Conservation (phyloP, 2,888 invertebrate genomes). For the Drosophila mimica region DNA sequence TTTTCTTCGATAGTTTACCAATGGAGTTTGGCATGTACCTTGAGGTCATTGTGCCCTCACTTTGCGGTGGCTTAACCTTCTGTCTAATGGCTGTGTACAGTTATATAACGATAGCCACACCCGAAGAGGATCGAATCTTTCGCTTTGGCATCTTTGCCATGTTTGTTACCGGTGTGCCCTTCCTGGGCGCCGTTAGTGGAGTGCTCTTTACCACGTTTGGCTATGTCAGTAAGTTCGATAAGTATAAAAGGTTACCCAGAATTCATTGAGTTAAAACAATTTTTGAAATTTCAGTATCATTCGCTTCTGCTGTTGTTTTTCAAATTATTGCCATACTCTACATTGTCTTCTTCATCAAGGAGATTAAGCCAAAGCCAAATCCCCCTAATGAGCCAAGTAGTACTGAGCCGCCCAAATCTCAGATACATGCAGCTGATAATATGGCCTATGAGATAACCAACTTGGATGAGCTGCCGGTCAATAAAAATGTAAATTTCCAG, state of each 20-base stretch:
- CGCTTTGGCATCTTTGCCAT: conserved; percentile 85
- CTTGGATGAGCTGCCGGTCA: conserved; percentile 65
- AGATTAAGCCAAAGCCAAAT: conserved; percentile 63
- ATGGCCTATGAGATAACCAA: conserved; percentile 76
- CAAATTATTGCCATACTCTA: conserved; percentile 83
- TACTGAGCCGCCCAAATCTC: conserved; percentile 38
- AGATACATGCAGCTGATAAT: conserved; percentile 69
- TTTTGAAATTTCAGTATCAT: conserved; percentile 74
- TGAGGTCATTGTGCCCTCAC: conserved; percentile 83
- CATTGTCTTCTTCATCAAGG: conserved; percentile 82
- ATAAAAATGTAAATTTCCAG: conserved; percentile 80
- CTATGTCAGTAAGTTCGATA: conserved; percentile 77
- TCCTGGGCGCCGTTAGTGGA: conserved; percentile 83
- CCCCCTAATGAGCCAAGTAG: conserved; percentile 2
- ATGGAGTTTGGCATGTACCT: conserved; percentile 84
- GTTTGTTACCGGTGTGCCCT: conserved; percentile 82
- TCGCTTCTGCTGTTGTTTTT: conserved; percentile 80
- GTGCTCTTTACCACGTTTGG: conserved; percentile 79
- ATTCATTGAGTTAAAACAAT: not conserved
- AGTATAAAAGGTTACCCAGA: not conserved
- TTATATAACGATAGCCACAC: conserved; percentile 84
- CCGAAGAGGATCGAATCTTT: conserved; percentile 84
- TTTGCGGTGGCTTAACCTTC: conserved; percentile 84
- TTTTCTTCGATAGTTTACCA: conserved; percentile 83
- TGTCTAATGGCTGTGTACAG: conserved; percentile 85